These are phyloP conservation scores for Etheostoma perlongum DNA, from an alignment of 2,797 vertebrate genomes.

Conservation along the genomic window DNA sequence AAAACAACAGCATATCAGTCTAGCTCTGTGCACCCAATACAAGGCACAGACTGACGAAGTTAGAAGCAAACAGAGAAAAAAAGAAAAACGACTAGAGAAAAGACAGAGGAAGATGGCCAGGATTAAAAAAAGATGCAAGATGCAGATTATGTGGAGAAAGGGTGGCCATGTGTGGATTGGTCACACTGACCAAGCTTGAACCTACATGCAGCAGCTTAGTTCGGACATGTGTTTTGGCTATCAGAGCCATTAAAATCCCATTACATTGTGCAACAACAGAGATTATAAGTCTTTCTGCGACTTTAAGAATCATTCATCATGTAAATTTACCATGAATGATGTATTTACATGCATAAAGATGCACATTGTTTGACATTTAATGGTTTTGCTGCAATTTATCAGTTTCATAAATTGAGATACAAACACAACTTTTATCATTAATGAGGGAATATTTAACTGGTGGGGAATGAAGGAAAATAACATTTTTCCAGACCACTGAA, in stretches of 20 bases:
- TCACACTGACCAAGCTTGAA: conserved; percentile 62
- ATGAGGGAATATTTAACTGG: conserved; percentile 21
- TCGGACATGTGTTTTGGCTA: conserved; percentile 84
- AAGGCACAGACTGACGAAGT: conserved; percentile 38
- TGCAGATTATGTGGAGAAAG: conserved; percentile 35
- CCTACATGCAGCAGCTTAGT: conserved; percentile 53
- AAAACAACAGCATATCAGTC: conserved; percentile 55
- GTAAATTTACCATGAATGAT: conserved; percentile 77
- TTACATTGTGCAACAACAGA: conserved; percentile 77
- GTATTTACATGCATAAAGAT: conserved; percentile 61
- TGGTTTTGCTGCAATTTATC: conserved; percentile 54
- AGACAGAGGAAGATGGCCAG: conserved; percentile 16
- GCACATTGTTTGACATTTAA: conserved; percentile 65
- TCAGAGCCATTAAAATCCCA: conserved; percentile 84
- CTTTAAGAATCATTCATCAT: conserved; percentile 76
- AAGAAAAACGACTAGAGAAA: conserved; percentile 22
- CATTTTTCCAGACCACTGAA: conserved; percentile 38
- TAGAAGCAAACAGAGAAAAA: conserved; percentile 40
- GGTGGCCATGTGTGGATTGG: conserved; percentile 59
- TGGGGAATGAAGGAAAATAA: conserved; percentile 29
- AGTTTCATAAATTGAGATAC: conserved; percentile 31
- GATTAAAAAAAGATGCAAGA: conserved; percentile 34
- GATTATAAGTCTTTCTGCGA: conserved; percentile 67
- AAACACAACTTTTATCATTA: conserved; percentile 35
- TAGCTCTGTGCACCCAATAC: conserved; percentile 22